phyloP scores from a whole-genome alignment of 2,113 vertebrate species.

The Actenoides lindsayi region DNA sequence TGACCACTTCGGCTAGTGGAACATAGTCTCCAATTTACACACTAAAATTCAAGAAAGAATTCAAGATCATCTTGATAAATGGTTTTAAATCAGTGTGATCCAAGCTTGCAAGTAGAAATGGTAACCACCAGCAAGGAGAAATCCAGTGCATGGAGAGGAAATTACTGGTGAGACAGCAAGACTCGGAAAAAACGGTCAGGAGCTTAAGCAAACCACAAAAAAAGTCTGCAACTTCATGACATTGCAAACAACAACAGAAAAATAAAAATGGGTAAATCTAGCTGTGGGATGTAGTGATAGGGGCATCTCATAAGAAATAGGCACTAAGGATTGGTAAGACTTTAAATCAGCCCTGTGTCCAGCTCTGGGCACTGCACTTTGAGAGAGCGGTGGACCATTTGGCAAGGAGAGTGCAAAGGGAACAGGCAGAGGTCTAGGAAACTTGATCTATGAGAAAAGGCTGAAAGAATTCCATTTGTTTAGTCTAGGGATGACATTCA shows the following conservation, averaged over 20 bases:
- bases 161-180: not conserved
- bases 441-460: constrained; percentile 49
- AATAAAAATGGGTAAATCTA: not conserved
- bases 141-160: not conserved
- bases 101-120: not conserved
- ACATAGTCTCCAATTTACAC: not conserved
- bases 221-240: not conserved
- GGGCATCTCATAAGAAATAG: not conserved
- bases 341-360: not conserved
- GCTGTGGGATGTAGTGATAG: not conserved
- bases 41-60: not conserved
- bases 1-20: not conserved
- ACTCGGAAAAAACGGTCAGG: not conserved
- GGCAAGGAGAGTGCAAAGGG: not conserved
- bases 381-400: not conserved
- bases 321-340: not conserved
- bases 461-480: constrained; percentile 60
- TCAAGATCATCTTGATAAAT: not conserved
- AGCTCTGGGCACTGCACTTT: not conserved
- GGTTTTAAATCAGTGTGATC: not conserved
- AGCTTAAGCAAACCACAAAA: not conserved
- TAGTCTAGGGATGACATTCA: constrained; percentile 58
- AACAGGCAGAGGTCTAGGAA: constrained; percentile 30
- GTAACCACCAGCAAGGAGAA: not conserved
- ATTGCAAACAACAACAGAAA: not conserved